Percentiles rank a stretch among this genome's conserved stretches.
phyloP scores from a whole-genome alignment of 2,797 vertebrate genomes.

The Lycodopsis pacificus region DNA sequence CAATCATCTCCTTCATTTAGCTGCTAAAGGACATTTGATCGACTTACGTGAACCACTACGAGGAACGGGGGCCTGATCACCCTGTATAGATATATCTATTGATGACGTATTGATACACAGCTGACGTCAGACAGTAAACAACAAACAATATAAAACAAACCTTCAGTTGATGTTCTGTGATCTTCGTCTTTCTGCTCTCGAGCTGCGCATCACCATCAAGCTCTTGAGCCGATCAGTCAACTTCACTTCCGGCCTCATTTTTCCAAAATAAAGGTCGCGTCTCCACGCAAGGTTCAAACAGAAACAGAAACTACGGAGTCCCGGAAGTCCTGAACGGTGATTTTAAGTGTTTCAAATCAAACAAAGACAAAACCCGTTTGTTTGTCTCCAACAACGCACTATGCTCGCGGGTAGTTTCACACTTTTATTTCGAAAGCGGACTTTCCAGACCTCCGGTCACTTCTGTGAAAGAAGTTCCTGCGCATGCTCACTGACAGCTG shows the following conservation, averaged over 20 bases:
- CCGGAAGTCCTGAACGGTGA: not conserved
- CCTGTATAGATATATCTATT: not conserved
- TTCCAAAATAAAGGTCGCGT: slow-evolving; percentile 44
- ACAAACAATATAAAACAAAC: slow-evolving; percentile 7
- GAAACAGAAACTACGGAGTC: not conserved
- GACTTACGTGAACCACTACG: too few relatives aligned
- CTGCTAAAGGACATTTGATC: too few relatives aligned
- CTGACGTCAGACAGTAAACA: not conserved
- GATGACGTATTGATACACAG: not conserved
- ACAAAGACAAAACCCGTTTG: not conserved
- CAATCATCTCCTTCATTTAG: too few relatives aligned
- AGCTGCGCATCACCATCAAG: slow-evolving; percentile 41
- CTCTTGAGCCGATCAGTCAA: not conserved
- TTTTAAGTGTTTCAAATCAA: not conserved
- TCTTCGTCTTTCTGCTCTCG: not conserved
- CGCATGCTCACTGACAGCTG: slow-evolving; percentile 7
- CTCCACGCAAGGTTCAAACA: not conserved
- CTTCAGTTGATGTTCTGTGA: not conserved
- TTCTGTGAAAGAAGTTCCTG: not conserved
- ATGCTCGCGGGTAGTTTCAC: not conserved
- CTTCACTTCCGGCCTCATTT: not conserved
- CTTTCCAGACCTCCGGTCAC: not conserved
- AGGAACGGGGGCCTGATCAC: not conserved
- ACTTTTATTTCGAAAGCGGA: slow-evolving; percentile 18
- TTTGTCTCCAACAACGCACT: too few relatives aligned